Evolutionary conservation across 1,140 invertebrate species (phyloP).

Genomic region (Solen grandis): DNA sequence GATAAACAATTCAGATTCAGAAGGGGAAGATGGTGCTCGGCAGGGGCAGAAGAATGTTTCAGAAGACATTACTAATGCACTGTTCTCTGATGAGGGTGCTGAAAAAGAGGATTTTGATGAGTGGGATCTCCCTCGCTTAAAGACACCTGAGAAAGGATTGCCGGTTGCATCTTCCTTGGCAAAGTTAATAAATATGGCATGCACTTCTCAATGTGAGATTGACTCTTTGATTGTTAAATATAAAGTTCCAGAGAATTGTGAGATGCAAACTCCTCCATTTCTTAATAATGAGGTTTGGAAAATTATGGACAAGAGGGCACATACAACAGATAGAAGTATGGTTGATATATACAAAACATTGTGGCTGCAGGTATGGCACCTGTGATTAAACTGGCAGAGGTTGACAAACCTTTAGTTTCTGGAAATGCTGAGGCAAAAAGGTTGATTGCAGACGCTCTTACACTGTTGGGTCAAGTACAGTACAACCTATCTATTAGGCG

Average conservation of each 20-base stretch:
- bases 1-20: too few relatives aligned
- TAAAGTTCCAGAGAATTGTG: constrained; percentile 30
- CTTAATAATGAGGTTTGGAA: constrained; percentile 7
- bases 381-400: too few relatives aligned
- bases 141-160: constrained; percentile 5
- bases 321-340: constrained; percentile 4
- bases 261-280: background rate
- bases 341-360: too few relatives aligned
- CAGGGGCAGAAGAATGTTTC: too few relatives aligned
- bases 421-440: constrained; percentile 10
- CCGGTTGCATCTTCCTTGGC: background rate
- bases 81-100: too few relatives aligned
- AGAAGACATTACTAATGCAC: too few relatives aligned
- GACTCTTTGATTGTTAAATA: constrained; percentile 6
- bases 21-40: too few relatives aligned
- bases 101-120: constrained; percentile 3
- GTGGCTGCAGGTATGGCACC: too few relatives aligned
- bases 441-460: constrained; percentile 9
- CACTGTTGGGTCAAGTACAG: constrained; percentile 12
- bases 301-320: background rate
- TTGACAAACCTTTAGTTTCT: too few relatives aligned
- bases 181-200: constrained; percentile 19
- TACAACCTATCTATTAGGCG: constrained; percentile 7
- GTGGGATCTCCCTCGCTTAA: background rate
- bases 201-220: constrained; percentile 22